phyloP scores from a whole-genome alignment of 2,888 invertebrate species.

The Platerodrilus igneus region DNA sequence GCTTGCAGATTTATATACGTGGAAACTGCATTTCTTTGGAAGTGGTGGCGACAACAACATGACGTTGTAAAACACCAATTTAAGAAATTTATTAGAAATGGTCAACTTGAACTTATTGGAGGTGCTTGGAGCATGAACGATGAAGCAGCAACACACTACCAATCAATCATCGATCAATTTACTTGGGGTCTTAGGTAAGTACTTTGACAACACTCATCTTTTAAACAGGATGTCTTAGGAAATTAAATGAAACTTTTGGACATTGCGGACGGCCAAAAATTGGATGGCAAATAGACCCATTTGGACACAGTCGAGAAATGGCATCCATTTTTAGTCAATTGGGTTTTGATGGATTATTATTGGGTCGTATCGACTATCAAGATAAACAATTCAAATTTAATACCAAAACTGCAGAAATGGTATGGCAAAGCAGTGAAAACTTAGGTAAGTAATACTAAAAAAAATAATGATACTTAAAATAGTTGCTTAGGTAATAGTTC shows the following conservation, averaged over 20 bases:
- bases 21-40: conserved; percentile 80
- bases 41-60: conserved; percentile 74
- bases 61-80: conserved; percentile 57
- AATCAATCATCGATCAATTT: conserved; percentile 69
- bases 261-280: conserved; percentile 67
- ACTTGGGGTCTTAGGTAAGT: conserved; percentile 66
- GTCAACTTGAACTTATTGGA: conserved; percentile 71
- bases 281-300: conserved; percentile 83
- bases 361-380: conserved; percentile 83
- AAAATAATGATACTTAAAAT: conserved; percentile 25
- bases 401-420: conserved; percentile 68
- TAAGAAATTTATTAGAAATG: conserved; percentile 62
- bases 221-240: conserved; percentile 30
- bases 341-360: conserved; percentile 84
- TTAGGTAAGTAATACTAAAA: conserved; percentile 52
- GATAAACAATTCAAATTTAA: conserved; percentile 64
- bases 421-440: conserved; percentile 75
- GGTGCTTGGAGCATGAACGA: conserved; percentile 87
- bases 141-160: conserved; percentile 67
- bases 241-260: conserved; percentile 63
- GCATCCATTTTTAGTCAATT: conserved; percentile 75
- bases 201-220: background rate
- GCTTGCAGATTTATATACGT: conserved; percentile 77
- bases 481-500: conserved; percentile 53
- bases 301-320: conserved; percentile 83